These are phyloP conservation scores for Peromyscus nudipes DNA, from an alignment of 2,797 vertebrate species.

Conservation along the genomic window DNA sequence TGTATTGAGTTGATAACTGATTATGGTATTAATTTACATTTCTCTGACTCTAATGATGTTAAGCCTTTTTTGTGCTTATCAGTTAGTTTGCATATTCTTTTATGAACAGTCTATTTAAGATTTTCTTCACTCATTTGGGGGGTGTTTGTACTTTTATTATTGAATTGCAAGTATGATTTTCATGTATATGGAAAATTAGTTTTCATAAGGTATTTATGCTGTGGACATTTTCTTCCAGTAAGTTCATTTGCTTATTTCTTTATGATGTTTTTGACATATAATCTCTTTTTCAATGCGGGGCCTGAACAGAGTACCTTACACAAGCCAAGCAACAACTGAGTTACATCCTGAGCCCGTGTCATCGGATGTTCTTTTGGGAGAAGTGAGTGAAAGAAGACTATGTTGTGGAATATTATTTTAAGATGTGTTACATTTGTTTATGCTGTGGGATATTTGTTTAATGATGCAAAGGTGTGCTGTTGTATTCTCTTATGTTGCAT, in stretches of 20 bases:
- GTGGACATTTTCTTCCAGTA: not conserved
- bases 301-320: not conserved
- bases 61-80: not conserved
- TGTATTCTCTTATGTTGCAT: not conserved
- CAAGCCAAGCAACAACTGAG: not conserved
- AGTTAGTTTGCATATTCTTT: not conserved
- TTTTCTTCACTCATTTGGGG: not conserved
- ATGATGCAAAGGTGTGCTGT: not conserved
- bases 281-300: not conserved
- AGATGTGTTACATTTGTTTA: not conserved
- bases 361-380: not conserved
- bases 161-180: not conserved
- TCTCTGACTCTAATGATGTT: not conserved
- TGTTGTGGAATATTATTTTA: not conserved
- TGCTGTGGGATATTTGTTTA: not conserved
- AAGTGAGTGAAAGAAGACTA: not conserved
- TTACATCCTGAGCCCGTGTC: not conserved
- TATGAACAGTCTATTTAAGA: not conserved
- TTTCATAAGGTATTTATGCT: not conserved
- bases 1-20: not conserved
- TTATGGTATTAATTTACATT: not conserved
- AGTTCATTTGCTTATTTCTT: not conserved
- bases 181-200: not conserved
- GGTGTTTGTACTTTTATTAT: not conserved
- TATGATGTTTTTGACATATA: not conserved